A percentile compares a stretch with the other conserved stretches of the same genome.
Conservation (phyloP, 1,140 invertebrate genomes). For the Lutraria rhynchaena region DNA sequence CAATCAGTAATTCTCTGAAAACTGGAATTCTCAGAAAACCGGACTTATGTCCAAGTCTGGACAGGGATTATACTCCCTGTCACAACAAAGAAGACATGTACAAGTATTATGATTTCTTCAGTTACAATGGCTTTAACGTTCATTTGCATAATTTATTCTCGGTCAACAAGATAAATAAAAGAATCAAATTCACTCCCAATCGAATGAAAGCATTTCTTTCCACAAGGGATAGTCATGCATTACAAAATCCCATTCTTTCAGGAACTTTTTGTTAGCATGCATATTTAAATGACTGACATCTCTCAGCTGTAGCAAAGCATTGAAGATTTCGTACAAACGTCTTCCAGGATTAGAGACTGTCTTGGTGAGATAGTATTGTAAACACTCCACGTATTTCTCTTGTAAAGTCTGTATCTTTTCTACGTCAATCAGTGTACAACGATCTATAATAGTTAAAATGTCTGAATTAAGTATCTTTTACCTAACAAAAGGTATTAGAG, state of each 20-base stretch:
- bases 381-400: constrained; percentile 48
- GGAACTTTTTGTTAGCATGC: constrained; percentile 44
- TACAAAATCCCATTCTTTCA: constrained; percentile 53
- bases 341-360: constrained; percentile 6
- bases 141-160: too few species aligned
- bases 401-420: constrained; percentile 45
- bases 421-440: constrained; percentile 39
- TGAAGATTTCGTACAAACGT: constrained; percentile 27
- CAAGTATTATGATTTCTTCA: too few species aligned
- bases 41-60: too few species aligned
- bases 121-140: too few species aligned
- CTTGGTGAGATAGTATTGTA: constrained; percentile 44
- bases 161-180: too few species aligned
- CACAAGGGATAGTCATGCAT: constrained; percentile 59
- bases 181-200: constrained; percentile 30
- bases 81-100: too few species aligned
- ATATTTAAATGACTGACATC: constrained; percentile 38
- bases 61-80: too few species aligned
- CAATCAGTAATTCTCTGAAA: too few species aligned
- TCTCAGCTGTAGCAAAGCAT: constrained; percentile 17
- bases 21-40: too few species aligned
- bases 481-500: too few species aligned
- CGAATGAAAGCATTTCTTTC: constrained; percentile 57
- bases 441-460: too few species aligned
- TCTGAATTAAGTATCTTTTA: too few species aligned